A percentile compares a stretch with the other conserved stretches of the same genome.
These are phyloP conservation scores for Amazona vittata DNA, from an alignment of 2,113 vertebrate species.

Conservation along the genomic window DNA sequence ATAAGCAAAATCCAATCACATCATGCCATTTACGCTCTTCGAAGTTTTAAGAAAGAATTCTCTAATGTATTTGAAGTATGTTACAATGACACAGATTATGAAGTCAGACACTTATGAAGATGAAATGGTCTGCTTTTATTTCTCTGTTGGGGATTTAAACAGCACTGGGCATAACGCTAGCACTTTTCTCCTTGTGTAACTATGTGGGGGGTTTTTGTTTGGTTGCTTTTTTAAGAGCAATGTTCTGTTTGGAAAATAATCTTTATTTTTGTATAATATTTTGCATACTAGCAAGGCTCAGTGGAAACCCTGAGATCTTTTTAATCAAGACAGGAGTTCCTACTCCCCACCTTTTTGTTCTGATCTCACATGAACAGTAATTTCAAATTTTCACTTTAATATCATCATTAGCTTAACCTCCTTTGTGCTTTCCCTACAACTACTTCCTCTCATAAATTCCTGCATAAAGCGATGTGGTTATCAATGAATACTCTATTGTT, in stretches of 20 bases:
- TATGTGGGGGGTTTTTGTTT: fast-evolving
- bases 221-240: background rate
- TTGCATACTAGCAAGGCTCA: background rate
- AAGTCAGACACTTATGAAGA: background rate
- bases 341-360: background rate
- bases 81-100: background rate
- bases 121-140: background rate
- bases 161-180: background rate
- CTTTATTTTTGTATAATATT: background rate
- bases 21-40: background rate
- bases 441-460: slow-evolving; percentile 35
- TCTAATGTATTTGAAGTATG: background rate
- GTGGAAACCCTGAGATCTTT: background rate
- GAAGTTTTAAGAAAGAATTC: background rate
- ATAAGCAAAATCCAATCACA: background rate
- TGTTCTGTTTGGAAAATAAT: background rate
- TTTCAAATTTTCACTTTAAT: background rate
- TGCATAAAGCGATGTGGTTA: background rate
- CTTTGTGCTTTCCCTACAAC: background rate
- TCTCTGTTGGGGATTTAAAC: background rate
- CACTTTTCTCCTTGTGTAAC: background rate
- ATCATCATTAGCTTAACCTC: background rate
- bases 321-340: background rate
- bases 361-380: background rate
- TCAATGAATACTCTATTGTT: slow-evolving; percentile 60